phyloP scores from a whole-genome alignment of 2,888 invertebrate species.

The Gymnocheta viridis region DNA sequence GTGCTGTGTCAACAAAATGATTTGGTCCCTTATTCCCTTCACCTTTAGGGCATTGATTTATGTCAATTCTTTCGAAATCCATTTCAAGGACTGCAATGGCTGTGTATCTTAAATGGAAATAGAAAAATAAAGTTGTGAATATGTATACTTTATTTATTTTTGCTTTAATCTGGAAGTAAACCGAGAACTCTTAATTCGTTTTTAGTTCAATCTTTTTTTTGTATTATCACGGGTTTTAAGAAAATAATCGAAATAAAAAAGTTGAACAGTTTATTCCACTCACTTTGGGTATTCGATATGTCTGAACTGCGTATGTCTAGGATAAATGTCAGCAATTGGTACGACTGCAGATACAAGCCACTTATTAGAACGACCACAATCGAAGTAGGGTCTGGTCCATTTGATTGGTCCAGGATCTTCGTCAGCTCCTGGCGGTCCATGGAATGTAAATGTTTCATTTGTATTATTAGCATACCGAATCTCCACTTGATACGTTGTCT shows the following conservation, averaged over 20 bases:
- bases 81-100: constrained; percentile 96
- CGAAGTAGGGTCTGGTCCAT: constrained; percentile 97
- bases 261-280: constrained; percentile 77
- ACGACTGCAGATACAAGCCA: constrained; percentile 97
- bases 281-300: constrained; percentile 97
- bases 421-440: constrained; percentile 95
- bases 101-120: constrained; percentile 86
- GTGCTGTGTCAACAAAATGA: constrained; percentile 92
- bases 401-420: constrained; percentile 96
- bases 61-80: constrained; percentile 97
- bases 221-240: too few relatives aligned
- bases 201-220: too few relatives aligned
- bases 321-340: constrained; percentile 97
- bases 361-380: constrained; percentile 96
- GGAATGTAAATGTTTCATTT: constrained; percentile 97
- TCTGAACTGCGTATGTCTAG: constrained; percentile 94
- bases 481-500: constrained; percentile 96
- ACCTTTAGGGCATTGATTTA: constrained; percentile 97
- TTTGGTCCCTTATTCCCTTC: constrained; percentile 94
- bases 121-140: background rate
- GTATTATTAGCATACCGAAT: constrained; percentile 97
- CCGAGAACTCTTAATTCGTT: too few relatives aligned
- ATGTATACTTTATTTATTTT: too few relatives aligned
- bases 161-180: too few relatives aligned
- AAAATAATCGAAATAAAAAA: background rate